A percentile compares a stretch with the other conserved stretches of the same genome.
Evolutionary conservation across 2,113 vertebrate genomes (phyloP).

Genomic region (Alaudala cheleensis): DNA sequence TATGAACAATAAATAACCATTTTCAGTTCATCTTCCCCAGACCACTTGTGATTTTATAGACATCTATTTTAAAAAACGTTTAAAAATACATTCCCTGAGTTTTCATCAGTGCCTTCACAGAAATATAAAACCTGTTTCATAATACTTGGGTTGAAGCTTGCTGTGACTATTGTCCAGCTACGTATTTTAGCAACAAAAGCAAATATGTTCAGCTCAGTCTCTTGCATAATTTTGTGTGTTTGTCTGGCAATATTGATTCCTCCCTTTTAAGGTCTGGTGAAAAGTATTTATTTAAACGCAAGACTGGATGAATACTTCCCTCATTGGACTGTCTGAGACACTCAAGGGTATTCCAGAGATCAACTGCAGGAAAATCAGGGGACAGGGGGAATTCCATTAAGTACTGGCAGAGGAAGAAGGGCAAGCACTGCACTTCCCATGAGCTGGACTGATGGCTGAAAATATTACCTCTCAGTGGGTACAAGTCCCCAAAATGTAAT

Average conservation of each 20-base stretch:
- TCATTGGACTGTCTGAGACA: neutral
- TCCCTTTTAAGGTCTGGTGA: neutral
- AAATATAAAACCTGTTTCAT: constrained; percentile 14
- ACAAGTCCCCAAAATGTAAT: fast-evolving
- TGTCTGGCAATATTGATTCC: neutral
- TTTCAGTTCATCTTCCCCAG: neutral
- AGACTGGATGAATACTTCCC: neutral
- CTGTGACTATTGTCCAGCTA: neutral
- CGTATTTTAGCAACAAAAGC: neutral
- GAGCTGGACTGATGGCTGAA: neutral
- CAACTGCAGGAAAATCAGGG: neutral
- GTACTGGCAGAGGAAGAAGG: neutral
- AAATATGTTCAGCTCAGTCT: neutral
- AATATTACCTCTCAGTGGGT: neutral
- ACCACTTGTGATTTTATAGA: constrained; percentile 10
- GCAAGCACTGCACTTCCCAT: fast-evolving
- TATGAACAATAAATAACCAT: neutral
- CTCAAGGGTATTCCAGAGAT: neutral
- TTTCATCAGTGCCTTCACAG: neutral
- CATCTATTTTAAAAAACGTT: neutral
- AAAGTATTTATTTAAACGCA: neutral
- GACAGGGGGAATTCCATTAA: fast-evolving
- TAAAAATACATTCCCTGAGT: neutral
- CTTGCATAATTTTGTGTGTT: neutral
- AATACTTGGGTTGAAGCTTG: neutral